A percentile compares a stretch with the other conserved stretches of the same genome.
phyloP scores from a whole-genome alignment of 2,888 invertebrate species.

The Dorcus parallelipipedus region DNA sequence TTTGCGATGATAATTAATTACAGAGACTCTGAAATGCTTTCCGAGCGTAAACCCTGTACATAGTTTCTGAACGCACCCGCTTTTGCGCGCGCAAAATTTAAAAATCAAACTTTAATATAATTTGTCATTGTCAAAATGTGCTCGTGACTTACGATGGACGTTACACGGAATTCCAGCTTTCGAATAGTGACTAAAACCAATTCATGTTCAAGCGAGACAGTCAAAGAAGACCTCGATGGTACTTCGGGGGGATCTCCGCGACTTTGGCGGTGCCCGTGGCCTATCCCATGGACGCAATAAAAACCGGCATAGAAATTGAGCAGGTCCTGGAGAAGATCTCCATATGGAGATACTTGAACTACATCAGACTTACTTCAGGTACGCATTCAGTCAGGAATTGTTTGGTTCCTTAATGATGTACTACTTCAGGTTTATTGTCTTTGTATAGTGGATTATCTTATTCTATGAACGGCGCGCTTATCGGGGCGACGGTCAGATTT shows the following conservation, averaged over 20 bases:
- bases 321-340: slow-evolving; percentile 6
- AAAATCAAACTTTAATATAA: too few species aligned
- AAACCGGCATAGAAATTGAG: slow-evolving; percentile 4
- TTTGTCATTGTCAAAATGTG: too few species aligned
- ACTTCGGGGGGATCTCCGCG: slow-evolving; percentile 7
- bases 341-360: slow-evolving; percentile 2
- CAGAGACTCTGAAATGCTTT: too few species aligned
- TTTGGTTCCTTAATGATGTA: too few species aligned
- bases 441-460: background rate
- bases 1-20: too few species aligned
- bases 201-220: background rate
- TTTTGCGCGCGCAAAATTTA: too few species aligned
- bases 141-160: too few species aligned
- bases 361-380: slow-evolving; percentile 2
- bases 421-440: background rate
- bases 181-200: too few species aligned
- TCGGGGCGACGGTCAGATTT: background rate
- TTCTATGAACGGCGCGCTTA: background rate
- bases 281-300: slow-evolving; percentile 6
- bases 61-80: too few species aligned
- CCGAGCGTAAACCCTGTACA: too few species aligned
- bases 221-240: slow-evolving; percentile 2
- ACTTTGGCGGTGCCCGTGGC: background rate
- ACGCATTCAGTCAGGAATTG: background rate
- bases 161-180: too few species aligned